Percentiles rank a stretch among this genome's conserved stretches.
These are phyloP conservation scores for Resseliella maxima DNA, from an alignment of 2,888 invertebrate genomes.

Conservation along the genomic window DNA sequence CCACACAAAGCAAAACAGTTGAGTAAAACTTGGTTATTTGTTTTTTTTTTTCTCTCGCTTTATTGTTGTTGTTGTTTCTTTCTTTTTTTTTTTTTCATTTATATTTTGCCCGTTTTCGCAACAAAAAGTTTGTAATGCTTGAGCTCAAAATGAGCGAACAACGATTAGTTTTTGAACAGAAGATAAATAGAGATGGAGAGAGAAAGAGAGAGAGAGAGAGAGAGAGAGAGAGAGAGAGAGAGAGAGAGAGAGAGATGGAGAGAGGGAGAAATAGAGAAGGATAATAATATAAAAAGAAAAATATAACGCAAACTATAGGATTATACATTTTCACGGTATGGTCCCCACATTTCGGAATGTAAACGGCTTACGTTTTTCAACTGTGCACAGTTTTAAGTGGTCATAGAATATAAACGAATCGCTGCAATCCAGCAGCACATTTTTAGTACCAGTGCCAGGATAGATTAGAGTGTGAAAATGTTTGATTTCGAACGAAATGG, in stretches of 20 bases:
- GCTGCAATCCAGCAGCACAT: too few species aligned
- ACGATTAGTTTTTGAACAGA: neutral
- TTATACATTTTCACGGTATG: too few species aligned
- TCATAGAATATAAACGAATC: too few species aligned
- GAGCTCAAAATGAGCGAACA: neutral
- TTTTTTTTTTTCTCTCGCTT: neutral
- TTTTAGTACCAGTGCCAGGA: too few species aligned
- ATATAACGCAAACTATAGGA: too few species aligned
- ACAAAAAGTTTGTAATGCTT: neutral
- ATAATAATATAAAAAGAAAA: too few species aligned
- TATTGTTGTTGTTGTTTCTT: neutral
- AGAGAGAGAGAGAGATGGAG: neutral
- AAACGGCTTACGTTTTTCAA: neutral
- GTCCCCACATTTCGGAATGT: too few species aligned
- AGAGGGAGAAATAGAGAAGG: too few species aligned
- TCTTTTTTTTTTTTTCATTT: too few species aligned
- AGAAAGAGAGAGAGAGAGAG: neutral
- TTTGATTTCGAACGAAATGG: neutral
- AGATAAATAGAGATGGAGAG: neutral
- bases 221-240: neutral
- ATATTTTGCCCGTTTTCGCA: neutral
- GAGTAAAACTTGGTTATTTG: conserved; percentile 47
- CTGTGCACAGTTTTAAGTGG: neutral
- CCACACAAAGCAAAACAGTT: conserved; percentile 41
- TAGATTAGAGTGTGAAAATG: too few species aligned